Conservation (phyloP, 2,113 vertebrate species). For the Pituophis catenifer region DNA sequence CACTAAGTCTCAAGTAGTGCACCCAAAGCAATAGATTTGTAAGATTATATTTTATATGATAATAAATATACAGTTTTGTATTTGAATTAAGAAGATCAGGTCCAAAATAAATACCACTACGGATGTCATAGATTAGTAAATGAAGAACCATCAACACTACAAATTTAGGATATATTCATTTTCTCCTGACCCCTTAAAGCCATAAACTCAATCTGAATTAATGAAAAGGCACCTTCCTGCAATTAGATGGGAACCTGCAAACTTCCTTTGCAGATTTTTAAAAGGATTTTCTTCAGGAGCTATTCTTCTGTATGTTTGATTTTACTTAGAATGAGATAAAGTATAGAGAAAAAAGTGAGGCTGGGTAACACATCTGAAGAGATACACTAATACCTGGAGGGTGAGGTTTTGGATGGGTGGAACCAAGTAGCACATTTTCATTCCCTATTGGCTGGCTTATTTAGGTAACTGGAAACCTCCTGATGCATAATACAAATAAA, state of each 20-base stretch:
- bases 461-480: slow-evolving; percentile 56
- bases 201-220: neutral
- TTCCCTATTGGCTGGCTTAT: slow-evolving; percentile 57
- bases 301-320: neutral
- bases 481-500: slow-evolving; percentile 64
- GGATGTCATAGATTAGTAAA: neutral
- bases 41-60: neutral
- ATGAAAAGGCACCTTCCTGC: neutral
- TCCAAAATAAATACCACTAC: neutral
- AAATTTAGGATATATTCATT: neutral
- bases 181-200: too few species aligned
- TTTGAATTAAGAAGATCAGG: neutral
- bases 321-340: neutral
- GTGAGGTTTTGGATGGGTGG: slow-evolving; percentile 50
- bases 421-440: slow-evolving; percentile 8
- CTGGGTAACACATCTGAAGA: slow-evolving; percentile 3
- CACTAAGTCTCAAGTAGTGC: neutral
- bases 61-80: neutral
- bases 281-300: neutral
- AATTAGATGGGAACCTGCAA: neutral
- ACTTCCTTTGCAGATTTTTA: neutral
- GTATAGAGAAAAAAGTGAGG: neutral
- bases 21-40: neutral
- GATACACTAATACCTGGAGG: neutral
- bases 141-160: too few species aligned